phyloP scores from a whole-genome alignment of 2,113 vertebrate genomes.

The Embiotoca jacksoni region DNA sequence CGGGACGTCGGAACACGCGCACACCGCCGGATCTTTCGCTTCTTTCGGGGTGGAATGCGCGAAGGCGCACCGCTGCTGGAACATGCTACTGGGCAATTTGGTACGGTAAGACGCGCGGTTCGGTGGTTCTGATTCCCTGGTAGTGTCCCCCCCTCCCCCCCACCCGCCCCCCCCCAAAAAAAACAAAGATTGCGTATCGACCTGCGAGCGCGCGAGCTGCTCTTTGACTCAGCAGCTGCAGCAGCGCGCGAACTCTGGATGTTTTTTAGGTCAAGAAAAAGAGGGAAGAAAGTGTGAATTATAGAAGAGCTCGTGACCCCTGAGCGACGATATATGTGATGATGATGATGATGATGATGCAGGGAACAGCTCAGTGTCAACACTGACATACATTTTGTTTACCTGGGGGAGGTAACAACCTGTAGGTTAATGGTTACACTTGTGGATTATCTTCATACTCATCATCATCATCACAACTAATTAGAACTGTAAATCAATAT shows the following conservation, averaged over 20 bases:
- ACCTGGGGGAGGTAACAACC: constrained; percentile 25
- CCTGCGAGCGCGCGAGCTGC: constrained; percentile 30
- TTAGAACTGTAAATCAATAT: too few relatives aligned
- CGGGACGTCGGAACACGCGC: constrained; percentile 26
- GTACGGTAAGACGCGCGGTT: constrained; percentile 77
- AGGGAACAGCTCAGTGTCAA: constrained; percentile 28
- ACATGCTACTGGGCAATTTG: constrained; percentile 76
- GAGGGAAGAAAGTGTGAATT: neutral
- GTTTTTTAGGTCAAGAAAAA: neutral
- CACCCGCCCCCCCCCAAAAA: neutral
- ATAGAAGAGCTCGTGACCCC: constrained; percentile 3
- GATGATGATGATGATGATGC: neutral
- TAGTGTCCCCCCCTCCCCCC: neutral
- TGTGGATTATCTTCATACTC: neutral
- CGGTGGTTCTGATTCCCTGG: neutral
- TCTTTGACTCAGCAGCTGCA: constrained; percentile 40
- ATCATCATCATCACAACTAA: neutral
- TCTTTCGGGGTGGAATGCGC: constrained; percentile 38
- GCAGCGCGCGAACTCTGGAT: too few relatives aligned
- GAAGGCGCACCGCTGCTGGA: constrained; percentile 39
- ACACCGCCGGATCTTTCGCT: neutral
- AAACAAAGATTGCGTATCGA: constrained; percentile 50
- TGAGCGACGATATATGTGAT: neutral
- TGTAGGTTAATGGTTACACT: constrained; percentile 27
- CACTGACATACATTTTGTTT: constrained; percentile 52